Conservation (phyloP, 2,797 vertebrate species). For the Paratrypauchen microcephalus region DNA sequence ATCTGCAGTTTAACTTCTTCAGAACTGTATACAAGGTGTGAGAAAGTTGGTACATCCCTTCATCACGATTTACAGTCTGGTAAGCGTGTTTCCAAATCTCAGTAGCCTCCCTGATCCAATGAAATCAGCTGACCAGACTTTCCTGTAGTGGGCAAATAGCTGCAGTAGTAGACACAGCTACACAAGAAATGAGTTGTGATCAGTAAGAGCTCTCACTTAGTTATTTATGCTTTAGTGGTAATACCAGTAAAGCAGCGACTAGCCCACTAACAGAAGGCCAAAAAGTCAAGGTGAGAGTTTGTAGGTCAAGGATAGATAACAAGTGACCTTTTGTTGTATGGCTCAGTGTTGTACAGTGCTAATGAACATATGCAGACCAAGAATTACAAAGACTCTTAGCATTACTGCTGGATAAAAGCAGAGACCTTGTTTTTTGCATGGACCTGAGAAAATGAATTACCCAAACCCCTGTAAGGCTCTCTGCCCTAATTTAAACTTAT, state of each 20-base stretch:
- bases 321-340: slow-evolving; percentile 31
- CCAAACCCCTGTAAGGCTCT: slow-evolving; percentile 64
- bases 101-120: too few species aligned
- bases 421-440: slow-evolving; percentile 42
- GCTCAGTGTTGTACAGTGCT: slow-evolving; percentile 7
- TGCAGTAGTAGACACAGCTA: too few species aligned
- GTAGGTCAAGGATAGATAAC: slow-evolving; percentile 40
- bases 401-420: slow-evolving; percentile 30
- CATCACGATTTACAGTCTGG: too few species aligned
- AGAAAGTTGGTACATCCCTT: too few species aligned
- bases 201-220: too few species aligned
- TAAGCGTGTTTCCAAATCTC: too few species aligned
- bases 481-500: slow-evolving; percentile 53
- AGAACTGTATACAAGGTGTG: too few species aligned
- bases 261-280: slow-evolving; percentile 33
- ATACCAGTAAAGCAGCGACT: background rate
- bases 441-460: slow-evolving; percentile 62
- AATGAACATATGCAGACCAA: slow-evolving; percentile 1
- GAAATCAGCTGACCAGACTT: too few species aligned
- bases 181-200: too few species aligned
- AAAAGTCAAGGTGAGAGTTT: slow-evolving; percentile 17
- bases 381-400: slow-evolving; percentile 26
- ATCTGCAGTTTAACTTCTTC: too few species aligned
- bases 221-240: background rate
- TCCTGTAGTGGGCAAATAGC: too few species aligned